Conservation (phyloP, 2,888 invertebrate species). For the Agriopis leucophaearia region DNA sequence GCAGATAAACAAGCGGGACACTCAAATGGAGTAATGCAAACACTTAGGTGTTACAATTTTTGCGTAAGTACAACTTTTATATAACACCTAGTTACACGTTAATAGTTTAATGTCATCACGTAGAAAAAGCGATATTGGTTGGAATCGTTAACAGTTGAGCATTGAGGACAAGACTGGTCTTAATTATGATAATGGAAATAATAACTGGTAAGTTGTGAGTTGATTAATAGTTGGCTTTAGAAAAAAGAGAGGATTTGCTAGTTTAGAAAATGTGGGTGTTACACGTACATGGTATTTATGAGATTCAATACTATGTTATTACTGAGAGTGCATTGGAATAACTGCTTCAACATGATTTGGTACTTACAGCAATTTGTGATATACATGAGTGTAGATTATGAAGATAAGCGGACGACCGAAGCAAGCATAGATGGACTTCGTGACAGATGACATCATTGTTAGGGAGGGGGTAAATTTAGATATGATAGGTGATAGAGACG, state of each 20-base stretch:
- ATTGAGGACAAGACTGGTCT: constrained; percentile 23
- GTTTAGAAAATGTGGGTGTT: constrained; percentile 35
- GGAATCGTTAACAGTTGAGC: background rate
- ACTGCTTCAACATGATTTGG: background rate
- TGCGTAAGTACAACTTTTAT: constrained; percentile 69
- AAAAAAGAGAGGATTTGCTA: constrained; percentile 48
- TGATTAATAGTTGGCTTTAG: constrained; percentile 49
- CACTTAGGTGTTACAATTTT: constrained; percentile 67
- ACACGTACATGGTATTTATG: constrained; percentile 29
- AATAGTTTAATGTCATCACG: constrained; percentile 8
- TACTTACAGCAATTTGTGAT: background rate
- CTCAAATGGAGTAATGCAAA: constrained; percentile 79
- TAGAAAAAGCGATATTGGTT: constrained; percentile 9
- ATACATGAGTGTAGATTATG: background rate
- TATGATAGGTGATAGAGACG: too few relatives aligned
- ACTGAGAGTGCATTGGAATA: constrained; percentile 3
- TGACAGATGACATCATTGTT: too few relatives aligned
- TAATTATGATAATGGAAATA: constrained; percentile 21
- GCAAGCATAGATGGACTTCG: background rate
- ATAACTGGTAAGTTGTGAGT: constrained; percentile 43
- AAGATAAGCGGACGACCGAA: background rate
- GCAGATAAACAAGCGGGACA: constrained; percentile 70
- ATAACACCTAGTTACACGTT: constrained; percentile 21
- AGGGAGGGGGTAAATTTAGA: too few relatives aligned
- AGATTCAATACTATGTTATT: constrained; percentile 13